A percentile compares a stretch with the other conserved stretches of the same genome.
Conservation (phyloP, 2,888 invertebrate species). For the Lomographa bimaculata region DNA sequence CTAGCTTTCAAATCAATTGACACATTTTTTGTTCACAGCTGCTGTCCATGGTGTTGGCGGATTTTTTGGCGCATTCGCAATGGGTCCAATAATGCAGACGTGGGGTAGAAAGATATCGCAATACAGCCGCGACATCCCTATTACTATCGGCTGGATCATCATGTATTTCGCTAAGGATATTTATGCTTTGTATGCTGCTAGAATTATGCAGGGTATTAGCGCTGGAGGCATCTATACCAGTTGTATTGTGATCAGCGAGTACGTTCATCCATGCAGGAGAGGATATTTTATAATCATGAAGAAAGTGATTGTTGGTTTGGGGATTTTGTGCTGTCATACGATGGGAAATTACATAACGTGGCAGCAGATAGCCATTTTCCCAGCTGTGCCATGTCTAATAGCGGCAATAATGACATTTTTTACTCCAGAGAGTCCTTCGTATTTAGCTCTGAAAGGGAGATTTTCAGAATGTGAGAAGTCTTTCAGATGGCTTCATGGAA, state of each 20-base stretch:
- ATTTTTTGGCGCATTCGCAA: slow-evolving; percentile 39
- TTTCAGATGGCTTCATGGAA: slow-evolving; percentile 44
- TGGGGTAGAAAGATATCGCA: slow-evolving; percentile 44
- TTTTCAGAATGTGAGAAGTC: slow-evolving; percentile 46
- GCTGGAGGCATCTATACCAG: slow-evolving; percentile 43
- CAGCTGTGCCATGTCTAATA: slow-evolving; percentile 25
- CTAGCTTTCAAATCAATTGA: too few relatives aligned
- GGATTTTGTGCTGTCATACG: slow-evolving; percentile 45
- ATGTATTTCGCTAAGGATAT: slow-evolving; percentile 40
- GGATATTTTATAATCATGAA: slow-evolving; percentile 47
- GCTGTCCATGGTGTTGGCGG: slow-evolving; percentile 46
- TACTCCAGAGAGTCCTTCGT: slow-evolving; percentile 55
- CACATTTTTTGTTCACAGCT: too few relatives aligned
- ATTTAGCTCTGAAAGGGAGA: slow-evolving; percentile 45
- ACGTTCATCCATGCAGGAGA: slow-evolving; percentile 41
- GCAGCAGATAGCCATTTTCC: slow-evolving; percentile 43
- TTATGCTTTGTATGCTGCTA: slow-evolving; percentile 37
- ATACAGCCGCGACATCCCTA: slow-evolving; percentile 28
- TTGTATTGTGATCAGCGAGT: slow-evolving; percentile 45
- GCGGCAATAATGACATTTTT: slow-evolving; percentile 36
- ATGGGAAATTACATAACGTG: slow-evolving; percentile 41
- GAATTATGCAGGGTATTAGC: slow-evolving; percentile 45
- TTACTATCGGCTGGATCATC: slow-evolving; percentile 42
- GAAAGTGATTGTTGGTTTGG: slow-evolving; percentile 37
- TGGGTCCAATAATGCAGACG: slow-evolving; percentile 44